phyloP scores from a whole-genome alignment of 2,797 vertebrate species.

The Eulemur coronatus region DNA sequence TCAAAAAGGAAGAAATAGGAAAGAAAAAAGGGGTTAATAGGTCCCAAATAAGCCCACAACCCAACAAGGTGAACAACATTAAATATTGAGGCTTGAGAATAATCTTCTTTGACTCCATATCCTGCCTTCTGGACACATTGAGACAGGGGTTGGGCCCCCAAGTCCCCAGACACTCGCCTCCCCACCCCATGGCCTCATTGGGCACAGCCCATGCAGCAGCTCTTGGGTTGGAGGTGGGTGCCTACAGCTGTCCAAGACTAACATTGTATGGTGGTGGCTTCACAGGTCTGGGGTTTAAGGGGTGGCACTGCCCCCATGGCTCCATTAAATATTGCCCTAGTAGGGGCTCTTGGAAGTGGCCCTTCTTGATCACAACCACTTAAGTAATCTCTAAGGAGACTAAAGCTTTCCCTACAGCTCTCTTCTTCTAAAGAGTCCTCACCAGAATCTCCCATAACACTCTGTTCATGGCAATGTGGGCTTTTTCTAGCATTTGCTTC shows the following conservation, averaged over 20 bases:
- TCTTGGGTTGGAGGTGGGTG: not conserved
- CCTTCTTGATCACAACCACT: not conserved
- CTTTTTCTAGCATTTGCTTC: not conserved
- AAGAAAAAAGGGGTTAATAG: too few species aligned
- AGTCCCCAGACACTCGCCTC: not conserved
- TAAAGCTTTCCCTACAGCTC: not conserved
- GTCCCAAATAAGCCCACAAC: too few species aligned
- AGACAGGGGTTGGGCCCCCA: not conserved
- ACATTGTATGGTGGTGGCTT: not conserved
- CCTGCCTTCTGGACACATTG: not conserved
- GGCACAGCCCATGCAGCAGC: not conserved
- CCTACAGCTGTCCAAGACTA: not conserved
- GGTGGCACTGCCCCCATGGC: not conserved
- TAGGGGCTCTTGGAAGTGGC: not conserved
- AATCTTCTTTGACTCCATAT: not conserved
- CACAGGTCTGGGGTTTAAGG: not conserved
- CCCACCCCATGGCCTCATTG: not conserved
- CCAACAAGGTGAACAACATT: not conserved
- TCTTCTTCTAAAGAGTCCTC: not conserved
- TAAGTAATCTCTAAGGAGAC: not conserved
- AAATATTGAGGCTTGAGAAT: not conserved
- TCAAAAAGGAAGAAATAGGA: not conserved
- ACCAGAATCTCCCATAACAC: not conserved
- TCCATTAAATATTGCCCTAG: not conserved
- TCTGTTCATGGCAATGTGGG: not conserved